Base-by-base conservation (phyloP, 1,140 invertebrate species). In the Teleopsis dalmanni region DNA sequence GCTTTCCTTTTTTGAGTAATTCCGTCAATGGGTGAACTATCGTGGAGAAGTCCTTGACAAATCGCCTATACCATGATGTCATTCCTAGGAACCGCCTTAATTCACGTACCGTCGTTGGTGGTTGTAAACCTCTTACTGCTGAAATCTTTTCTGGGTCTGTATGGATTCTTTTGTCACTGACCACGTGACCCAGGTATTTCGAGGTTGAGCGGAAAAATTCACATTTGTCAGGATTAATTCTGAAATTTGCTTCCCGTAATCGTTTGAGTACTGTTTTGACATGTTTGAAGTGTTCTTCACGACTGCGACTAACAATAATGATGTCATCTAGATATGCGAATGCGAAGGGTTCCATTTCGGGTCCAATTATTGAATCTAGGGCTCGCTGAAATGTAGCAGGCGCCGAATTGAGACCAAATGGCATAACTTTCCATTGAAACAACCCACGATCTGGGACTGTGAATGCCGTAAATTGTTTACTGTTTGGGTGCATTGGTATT, bases 281-380 rank as follows among this genome's bases (percentile, higher is more conserved):
- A 23, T 47, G 22, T 10, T 16, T 8, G 11, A 25, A 3, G 25
- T 47, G 45, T 14, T 47, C 45, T 2, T 47, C 45, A 4, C 21
- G 14, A 1, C 8, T 18, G 7, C 34, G 22, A 3, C 52, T 43
- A 22, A 50, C 47, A 19, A 53, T 23, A 13, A 53, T 47, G 8
- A 50, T 53, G 19, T 50, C 47, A 14, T 47, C 47, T 8, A 50
- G n/a, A n/a, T n/a, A n/a, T n/a, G n/a, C n/a, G n/a, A n/a, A n/a
- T n/a, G n/a, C n/a, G n/a, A n/a, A n/a, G n/a, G n/a, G n/a, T n/a
- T n/a, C n/a, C n/a, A n/a, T n/a, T n/a, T n/a, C n/a, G n/a, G n/a
- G n/a, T n/a, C n/a, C n/a, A n/a, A n/a, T n/a, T n/a, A n/a, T n/a
- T n/a, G n/a, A n/a, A n/a, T n/a, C n/a, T n/a, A n/a, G n/a, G n/a